phyloP scores from a whole-genome alignment of 2,888 invertebrate species.

The Nineta flava region DNA sequence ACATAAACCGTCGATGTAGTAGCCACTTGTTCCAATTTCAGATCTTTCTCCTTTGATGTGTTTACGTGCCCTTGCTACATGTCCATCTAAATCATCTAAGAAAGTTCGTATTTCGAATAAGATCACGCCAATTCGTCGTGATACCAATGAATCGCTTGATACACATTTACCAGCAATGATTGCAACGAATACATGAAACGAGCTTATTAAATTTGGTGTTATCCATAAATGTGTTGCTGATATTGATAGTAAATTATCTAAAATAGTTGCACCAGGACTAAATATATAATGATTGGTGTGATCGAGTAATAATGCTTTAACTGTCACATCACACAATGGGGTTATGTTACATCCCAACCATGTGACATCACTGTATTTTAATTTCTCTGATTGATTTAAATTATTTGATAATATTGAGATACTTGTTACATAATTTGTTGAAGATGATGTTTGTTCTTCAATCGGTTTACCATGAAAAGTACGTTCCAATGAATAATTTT shows the following conservation, averaged over 20 bases:
- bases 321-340: constrained; percentile 64
- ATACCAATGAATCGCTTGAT: constrained; percentile 52
- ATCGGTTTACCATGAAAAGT: constrained; percentile 24
- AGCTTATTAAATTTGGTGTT: constrained; percentile 73
- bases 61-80: constrained; percentile 62
- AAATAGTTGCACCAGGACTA: constrained; percentile 57
- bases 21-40: constrained; percentile 66
- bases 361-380: constrained; percentile 33
- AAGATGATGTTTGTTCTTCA: constrained; percentile 11
- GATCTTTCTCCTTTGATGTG: constrained; percentile 62
- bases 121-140: constrained; percentile 55
- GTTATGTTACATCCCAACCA: constrained; percentile 56
- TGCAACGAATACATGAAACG: constrained; percentile 62
- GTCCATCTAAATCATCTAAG: constrained; percentile 74
- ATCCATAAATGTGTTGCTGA: constrained; percentile 31
- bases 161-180: constrained; percentile 58
- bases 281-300: constrained; percentile 73
- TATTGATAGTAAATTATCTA: constrained; percentile 42
- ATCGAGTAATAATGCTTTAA: constrained; percentile 69
- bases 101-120: constrained; percentile 69
- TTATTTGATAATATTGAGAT: constrained; percentile 15
- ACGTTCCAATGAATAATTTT: constrained; percentile 45
- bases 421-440: constrained; percentile 8
- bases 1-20: constrained; percentile 68
- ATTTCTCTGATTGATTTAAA: constrained; percentile 11